Evolutionary conservation across 2,888 invertebrate genomes (phyloP).

Genomic region (Odontocolon sp.): DNA sequence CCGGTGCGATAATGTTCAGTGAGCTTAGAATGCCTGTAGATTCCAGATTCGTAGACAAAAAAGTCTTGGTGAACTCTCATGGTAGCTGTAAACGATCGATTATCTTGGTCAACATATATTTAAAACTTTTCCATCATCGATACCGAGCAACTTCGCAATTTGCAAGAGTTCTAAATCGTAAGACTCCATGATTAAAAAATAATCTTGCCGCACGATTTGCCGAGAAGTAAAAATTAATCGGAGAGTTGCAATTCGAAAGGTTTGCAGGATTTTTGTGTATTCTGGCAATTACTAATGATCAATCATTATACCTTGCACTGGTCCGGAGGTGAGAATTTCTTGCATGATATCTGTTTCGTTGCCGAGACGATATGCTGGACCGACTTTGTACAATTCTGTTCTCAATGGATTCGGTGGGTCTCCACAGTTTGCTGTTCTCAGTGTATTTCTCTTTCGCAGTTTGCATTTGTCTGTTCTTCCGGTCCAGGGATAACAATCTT

Average conservation of each 20-base stretch:
- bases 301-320: conserved; percentile 96
- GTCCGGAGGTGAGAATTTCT: conserved; percentile 94
- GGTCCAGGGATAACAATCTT: conserved; percentile 92
- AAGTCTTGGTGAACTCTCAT: conserved; percentile 96
- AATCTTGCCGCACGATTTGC: no score
- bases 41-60: conserved; percentile 93
- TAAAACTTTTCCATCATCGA: no score
- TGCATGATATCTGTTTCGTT: conserved; percentile 94
- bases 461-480: conserved; percentile 85
- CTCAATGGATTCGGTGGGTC: conserved; percentile 81
- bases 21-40: conserved; percentile 87
- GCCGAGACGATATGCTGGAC: conserved; percentile 89
- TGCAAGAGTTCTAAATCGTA: no score
- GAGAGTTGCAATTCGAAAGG: no score
- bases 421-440: conserved; percentile 83
- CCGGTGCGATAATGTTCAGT: conserved; percentile 83
- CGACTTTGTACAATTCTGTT: conserved; percentile 86
- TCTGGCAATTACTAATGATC: neutral
- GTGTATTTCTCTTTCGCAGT: conserved; percentile 82
- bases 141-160: conserved; percentile 28
- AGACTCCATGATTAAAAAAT: no score
- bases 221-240: no score
- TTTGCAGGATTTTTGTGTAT: no score
- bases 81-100: conserved; percentile 84
- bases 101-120: conserved; percentile 18